Base-by-base conservation (phyloP, 2,113 vertebrate species). In the Antennarius striatus region DNA sequence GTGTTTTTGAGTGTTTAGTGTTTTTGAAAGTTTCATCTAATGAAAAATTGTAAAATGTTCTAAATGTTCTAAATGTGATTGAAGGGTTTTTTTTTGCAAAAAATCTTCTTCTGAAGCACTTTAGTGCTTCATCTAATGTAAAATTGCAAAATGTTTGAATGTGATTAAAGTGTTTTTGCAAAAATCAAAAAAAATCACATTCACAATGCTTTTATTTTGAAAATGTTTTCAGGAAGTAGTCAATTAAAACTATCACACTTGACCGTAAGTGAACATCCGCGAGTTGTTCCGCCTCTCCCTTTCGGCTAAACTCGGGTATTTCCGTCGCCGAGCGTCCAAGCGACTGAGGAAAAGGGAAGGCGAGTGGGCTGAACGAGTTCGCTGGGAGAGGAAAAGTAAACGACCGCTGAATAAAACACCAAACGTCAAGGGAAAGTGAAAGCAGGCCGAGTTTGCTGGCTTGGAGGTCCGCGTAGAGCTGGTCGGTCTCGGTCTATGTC, bases 281-380 rank as follows among this genome's bases (percentile, higher is more conserved):
- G 40, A 16, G 28, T 81, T 12, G 80, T 45, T 74, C 85, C 77
- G 79, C 84, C 86, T 73, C 15, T 58, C 45, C 58, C 61, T 63
- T 58, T 68, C 71, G 75, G 64, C 69, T 6, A 4, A 53, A 63
- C 11, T 89, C 84, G 78, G 74, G 75, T 64, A 43, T 87, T 80
- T 54, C 74, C 85, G 88, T 77, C 64, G 61, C 46, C 43, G 62
- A 74, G 55, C 73, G 73, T 59, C 54, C 49, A 17, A 81, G 72
- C 60, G 72, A 57, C 69, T 67, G 79, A 77, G 75, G 71, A 82
- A 73, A 79, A 56, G 60, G 15, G 70, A 68, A 58, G 28, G 40
- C 54, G 40, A 48, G 36, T 32, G 65, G 65, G 56, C 22, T 40
- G 63, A 63, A 49, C 66, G 54, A 32, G 62, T 39, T 14, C 4